Base-by-base conservation (phyloP, 2,888 invertebrate genomes). In the Koerneria pararmatus region DNA sequence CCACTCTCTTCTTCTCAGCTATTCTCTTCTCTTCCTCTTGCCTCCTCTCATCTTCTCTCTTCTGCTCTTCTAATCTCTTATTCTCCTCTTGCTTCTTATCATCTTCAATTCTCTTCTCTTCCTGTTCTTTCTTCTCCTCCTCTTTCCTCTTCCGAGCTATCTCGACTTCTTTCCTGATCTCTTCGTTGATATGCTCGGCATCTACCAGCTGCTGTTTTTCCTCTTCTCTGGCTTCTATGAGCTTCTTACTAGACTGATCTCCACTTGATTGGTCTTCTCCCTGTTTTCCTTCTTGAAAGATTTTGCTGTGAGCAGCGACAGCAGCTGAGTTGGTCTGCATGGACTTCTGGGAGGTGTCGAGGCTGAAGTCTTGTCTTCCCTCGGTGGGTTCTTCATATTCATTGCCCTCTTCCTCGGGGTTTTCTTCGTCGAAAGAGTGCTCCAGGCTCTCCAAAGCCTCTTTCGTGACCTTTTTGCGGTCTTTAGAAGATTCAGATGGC, bases 371-470 rank as follows among this genome's bases (percentile, higher is more conserved):
- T n/a, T n/a, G n/a, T n/a, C 51, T 34, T 61, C 61, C 61, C 34
- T 61, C 61, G 32, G 22, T 61, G 2, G 61, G 61, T 32, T 61
- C 61, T 49, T 61, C 61, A 61, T 61, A 61, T 31, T 61, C 61
- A 61, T 35, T 61, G 31, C 49, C 32, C 19, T 61, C 61, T 32
- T 61, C 61, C 22, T 48, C 49, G n/a, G n/a, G n/a, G n/a, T n/a
- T n/a, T 49, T 49, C 61, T 49, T 11, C 51, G 32, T 61, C 48
- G 22, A 34, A 48, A 32, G 22, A 29, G 35, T 61, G 61, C 22
- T 61, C 61, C 3, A 61, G 11, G 51, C 49, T 49, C 51, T 61
- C 61, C 32, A 61, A 49, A 34, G 27, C 61, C 35, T 61, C 61
- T 51, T n/a, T n/a, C n/a, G n/a, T n/a, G n/a, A n/a, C n/a, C n/a